These are phyloP conservation scores for Carcina quercana DNA, from an alignment of 2,888 invertebrate genomes.

Conservation along the genomic window DNA sequence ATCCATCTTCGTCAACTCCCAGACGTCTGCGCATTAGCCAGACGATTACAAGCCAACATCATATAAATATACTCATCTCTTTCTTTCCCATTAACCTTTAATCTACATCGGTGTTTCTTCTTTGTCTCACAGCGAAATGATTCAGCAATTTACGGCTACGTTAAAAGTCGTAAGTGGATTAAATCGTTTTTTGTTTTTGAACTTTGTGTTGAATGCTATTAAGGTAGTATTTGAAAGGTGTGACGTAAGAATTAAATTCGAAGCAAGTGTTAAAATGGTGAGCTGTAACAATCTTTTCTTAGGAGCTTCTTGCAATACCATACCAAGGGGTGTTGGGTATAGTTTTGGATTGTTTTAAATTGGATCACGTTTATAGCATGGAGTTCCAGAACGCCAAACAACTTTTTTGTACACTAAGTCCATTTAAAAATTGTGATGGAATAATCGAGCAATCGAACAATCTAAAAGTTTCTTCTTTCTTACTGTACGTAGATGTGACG, in stretches of 20 bases:
- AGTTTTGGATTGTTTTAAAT: no score
- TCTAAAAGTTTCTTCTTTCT: no score
- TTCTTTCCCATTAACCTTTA: constrained; percentile 24
- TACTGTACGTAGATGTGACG: no score
- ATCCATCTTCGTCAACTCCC: constrained; percentile 65
- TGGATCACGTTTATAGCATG: no score
- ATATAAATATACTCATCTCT: constrained; percentile 34
- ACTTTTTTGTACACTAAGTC: no score
- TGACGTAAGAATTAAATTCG: constrained; percentile 44
- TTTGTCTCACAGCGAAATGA: constrained; percentile 51
- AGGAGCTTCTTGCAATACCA: constrained; percentile 16
- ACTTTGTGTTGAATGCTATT: not conserved
- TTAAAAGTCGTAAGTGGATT: constrained; percentile 36
- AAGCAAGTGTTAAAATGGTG: constrained; percentile 53
- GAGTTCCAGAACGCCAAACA: no score
- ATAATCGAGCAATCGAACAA: no score
- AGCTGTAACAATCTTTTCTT: constrained; percentile 57
- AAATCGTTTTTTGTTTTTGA: constrained; percentile 15
- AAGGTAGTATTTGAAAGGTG: constrained; percentile 19
- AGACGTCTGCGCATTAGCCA: constrained; percentile 59
- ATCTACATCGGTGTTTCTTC: constrained; percentile 24
- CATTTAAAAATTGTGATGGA: no score
- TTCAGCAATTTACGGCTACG: constrained; percentile 45
- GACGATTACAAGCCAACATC: constrained; percentile 30
- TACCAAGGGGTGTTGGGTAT: no score